Conservation (phyloP, 53 echinoderm and acorn worm genomes). For the Hippasteria phrygiana region DNA sequence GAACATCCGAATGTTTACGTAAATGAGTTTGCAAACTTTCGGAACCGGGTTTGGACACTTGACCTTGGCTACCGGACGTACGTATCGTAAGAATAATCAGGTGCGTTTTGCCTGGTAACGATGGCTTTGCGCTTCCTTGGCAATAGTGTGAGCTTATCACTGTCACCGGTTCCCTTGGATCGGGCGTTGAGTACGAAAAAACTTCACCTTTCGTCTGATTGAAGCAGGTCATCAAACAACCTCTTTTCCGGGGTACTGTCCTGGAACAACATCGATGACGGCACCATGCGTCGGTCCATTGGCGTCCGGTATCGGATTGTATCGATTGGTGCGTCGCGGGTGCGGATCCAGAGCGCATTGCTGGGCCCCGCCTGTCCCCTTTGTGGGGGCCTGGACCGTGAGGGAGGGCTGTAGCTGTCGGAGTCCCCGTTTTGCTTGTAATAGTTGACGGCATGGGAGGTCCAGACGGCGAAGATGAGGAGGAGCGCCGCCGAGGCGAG, state of each 20-base stretch:
- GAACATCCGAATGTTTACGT: too few relatives aligned
- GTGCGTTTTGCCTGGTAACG: too few relatives aligned
- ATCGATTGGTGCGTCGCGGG: constrained; percentile 43
- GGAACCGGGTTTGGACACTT: too few relatives aligned
- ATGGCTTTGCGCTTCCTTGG: too few relatives aligned
- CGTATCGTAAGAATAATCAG: too few relatives aligned
- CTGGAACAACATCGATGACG: constrained; percentile 56
- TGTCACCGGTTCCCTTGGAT: neutral
- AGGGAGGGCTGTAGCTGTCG: constrained; percentile 12
- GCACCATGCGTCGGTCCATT: constrained; percentile 59
- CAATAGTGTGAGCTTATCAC: neutral
- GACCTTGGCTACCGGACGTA: too few relatives aligned
- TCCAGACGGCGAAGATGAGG: constrained; percentile 51
- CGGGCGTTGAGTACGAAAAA: neutral
- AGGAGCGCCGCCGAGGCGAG: constrained; percentile 42
- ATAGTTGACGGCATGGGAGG: constrained; percentile 51
- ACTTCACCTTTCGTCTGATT: constrained; percentile 41
- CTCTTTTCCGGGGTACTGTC: constrained; percentile 40
- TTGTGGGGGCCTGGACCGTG: constrained; percentile 7
- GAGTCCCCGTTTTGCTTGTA: constrained; percentile 42
- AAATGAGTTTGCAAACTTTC: too few relatives aligned
- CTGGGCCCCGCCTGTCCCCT: constrained; percentile 6
- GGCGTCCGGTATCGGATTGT: constrained; percentile 47
- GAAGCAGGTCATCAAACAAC: constrained; percentile 28
- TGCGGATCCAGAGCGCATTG: constrained; percentile 59